phyloP scores from a whole-genome alignment of 1,140 invertebrate genomes.

The Zaprionus kolodkinae region DNA sequence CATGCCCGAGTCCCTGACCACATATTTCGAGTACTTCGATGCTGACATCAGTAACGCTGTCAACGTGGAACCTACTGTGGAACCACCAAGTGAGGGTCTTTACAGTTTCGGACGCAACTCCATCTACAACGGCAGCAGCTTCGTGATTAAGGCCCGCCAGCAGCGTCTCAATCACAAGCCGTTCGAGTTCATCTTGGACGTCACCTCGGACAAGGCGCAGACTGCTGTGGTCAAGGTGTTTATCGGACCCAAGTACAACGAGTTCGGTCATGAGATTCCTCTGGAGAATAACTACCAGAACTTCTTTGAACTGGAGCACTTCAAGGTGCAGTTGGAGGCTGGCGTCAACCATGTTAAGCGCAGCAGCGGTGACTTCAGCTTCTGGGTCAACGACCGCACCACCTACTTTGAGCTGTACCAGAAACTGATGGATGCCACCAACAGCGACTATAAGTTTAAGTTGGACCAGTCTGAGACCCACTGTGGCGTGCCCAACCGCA shows the following conservation, averaged over 20 bases:
- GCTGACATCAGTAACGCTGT: slow-evolving; percentile 89
- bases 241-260: slow-evolving; percentile 87
- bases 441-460: slow-evolving; percentile 85
- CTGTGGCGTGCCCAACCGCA: slow-evolving; percentile 87
- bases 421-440: slow-evolving; percentile 79
- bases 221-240: slow-evolving; percentile 86
- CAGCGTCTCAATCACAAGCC: slow-evolving; percentile 88
- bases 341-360: slow-evolving; percentile 75
- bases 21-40: slow-evolving; percentile 89
- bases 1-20: slow-evolving; percentile 87
- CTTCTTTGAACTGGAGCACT: slow-evolving; percentile 82
- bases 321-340: slow-evolving; percentile 69
- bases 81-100: slow-evolving; percentile 78
- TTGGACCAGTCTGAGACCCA: slow-evolving; percentile 85
- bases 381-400: slow-evolving; percentile 77
- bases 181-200: slow-evolving; percentile 86
- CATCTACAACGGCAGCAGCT: slow-evolving; percentile 87
- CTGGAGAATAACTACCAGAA: slow-evolving; percentile 79
- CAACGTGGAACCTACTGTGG: slow-evolving; percentile 70
- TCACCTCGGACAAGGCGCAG: slow-evolving; percentile 85
- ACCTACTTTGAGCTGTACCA: slow-evolving; percentile 79
- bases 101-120: slow-evolving; percentile 87
- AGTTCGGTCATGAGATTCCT: slow-evolving; percentile 81
- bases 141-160: slow-evolving; percentile 85
- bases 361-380: slow-evolving; percentile 70